phyloP scores from a whole-genome alignment of 2,888 invertebrate species.

The Lagria hirta region DNA sequence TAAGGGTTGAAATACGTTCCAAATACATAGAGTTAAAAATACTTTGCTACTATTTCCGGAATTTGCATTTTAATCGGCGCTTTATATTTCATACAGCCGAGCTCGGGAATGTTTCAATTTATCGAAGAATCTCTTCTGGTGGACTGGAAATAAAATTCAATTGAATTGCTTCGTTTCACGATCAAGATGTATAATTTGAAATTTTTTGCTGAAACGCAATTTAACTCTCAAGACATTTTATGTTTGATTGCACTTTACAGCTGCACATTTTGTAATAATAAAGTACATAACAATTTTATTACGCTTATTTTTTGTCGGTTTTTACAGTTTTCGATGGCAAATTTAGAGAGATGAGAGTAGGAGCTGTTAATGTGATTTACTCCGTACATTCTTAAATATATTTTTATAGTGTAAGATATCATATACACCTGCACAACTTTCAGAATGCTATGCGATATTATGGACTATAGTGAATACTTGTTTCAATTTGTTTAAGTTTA shows the following conservation, averaged over 20 bases:
- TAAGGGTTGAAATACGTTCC: slow-evolving; percentile 2
- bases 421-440: no score
- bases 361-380: no score
- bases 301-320: no score
- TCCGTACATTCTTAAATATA: no score
- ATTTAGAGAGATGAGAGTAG: no score
- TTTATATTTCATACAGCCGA: slow-evolving; percentile 30
- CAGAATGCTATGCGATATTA: no score
- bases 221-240: slow-evolving; percentile 1
- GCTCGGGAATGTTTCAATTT: slow-evolving; percentile 31
- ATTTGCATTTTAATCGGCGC: slow-evolving; percentile 38
- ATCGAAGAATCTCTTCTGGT: slow-evolving; percentile 6
- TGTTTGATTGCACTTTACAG: slow-evolving; percentile 1
- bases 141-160: slow-evolving; percentile 15
- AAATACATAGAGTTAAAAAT: slow-evolving; percentile 5
- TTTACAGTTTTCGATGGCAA: no score
- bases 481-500: no score
- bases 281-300: no score
- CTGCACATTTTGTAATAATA: no score
- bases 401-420: no score
- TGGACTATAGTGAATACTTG: no score
- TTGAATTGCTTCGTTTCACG: slow-evolving; percentile 4
- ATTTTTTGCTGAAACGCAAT: slow-evolving; percentile 1
- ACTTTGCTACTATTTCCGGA: slow-evolving; percentile 10
- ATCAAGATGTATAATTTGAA: slow-evolving; percentile 8